phyloP scores from a whole-genome alignment of 2,888 invertebrate species.

The Pycnomerus fuliginosus region DNA sequence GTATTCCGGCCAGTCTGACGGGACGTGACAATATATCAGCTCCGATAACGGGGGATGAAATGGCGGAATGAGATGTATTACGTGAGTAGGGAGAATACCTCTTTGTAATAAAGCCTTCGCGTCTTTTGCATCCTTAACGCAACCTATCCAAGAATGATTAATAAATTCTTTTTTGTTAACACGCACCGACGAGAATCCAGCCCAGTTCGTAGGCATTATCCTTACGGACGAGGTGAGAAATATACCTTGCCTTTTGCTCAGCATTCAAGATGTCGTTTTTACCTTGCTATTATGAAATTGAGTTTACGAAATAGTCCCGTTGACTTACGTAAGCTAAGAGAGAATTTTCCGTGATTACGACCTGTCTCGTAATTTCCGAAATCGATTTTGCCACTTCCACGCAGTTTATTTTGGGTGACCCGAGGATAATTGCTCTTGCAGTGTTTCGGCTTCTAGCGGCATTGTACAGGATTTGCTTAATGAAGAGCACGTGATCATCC shows the following conservation, averaged over 20 bases:
- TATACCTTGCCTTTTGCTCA: conserved; percentile 40
- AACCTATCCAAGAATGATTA: conserved; percentile 40
- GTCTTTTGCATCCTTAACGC: conserved; percentile 53
- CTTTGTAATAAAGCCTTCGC: conserved; percentile 51
- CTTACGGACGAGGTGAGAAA: conserved; percentile 43
- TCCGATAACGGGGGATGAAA: conserved; percentile 44
- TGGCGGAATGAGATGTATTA: conserved; percentile 53
- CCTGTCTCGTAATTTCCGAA: conserved; percentile 39
- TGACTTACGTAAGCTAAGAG: conserved; percentile 10
- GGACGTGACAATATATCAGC: conserved; percentile 46
- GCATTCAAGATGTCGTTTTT: conserved; percentile 21
- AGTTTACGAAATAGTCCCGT: too few species aligned
- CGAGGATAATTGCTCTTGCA: conserved; percentile 58
- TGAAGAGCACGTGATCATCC: conserved; percentile 62
- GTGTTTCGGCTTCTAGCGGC: conserved; percentile 55
- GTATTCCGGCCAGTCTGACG: conserved; percentile 45
- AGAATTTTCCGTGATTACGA: conserved; percentile 38
- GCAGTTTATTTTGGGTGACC: conserved; percentile 55
- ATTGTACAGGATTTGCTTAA: conserved; percentile 59
- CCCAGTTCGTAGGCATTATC: conserved; percentile 44
- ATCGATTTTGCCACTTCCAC: conserved; percentile 44
- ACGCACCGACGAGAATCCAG: conserved; percentile 50
- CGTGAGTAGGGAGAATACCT: conserved; percentile 57
- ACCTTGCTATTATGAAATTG: too few species aligned
- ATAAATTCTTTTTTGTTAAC: background rate